Base-by-base conservation (phyloP, 1,140 invertebrate genomes). In the Mycetomoellerius zeteki region DNA sequence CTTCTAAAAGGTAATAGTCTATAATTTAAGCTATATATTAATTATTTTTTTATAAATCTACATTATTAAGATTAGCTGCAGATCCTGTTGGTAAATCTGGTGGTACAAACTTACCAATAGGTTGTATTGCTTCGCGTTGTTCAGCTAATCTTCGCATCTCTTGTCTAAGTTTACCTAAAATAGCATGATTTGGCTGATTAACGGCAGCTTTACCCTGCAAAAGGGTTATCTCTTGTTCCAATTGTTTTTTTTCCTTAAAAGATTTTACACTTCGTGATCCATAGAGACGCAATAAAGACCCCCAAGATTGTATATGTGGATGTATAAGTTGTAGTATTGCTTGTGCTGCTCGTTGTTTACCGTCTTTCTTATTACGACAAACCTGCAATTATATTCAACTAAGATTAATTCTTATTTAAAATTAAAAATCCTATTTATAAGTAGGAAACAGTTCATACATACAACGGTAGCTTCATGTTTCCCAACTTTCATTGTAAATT, bases 271-370 rank as follows among this genome's bases (percentile, higher is more conserved):
- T 99, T 37, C 97, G 97, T 89, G 98, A 99, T 60, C 99, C 99
- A 95, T 99, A 99, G 27, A 99, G 96, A 12, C 98, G 96, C 8
- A 99, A 94, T 37, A 99, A 96, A 0, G 98, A 99, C 56, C 99
- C 99, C 98, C 99, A 99, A n/a, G 97, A 98, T 14, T 96, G 97
- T 56, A 99, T 98, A 93, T 99, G 98, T 1, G 99, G 98, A 96
- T 99, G 99, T 37, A 99, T 95, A 90, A 96, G 96, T 94, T 99
- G 98, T 47, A 99, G 94, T 89, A 99, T 99, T n/a, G 98, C 97
- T 95, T 99, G 99, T 19, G 99, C 98, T 14, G 99, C 99, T 90
- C 98, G 96, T 93, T 99, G 99, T 94, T 99, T 99, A n/a, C 99
- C 99, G 92, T 99, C 99, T 91, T 98, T 97, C 95, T 99, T 99